Base-by-base conservation (phyloP, 2,888 invertebrate genomes). In the Hipparchia semele region DNA sequence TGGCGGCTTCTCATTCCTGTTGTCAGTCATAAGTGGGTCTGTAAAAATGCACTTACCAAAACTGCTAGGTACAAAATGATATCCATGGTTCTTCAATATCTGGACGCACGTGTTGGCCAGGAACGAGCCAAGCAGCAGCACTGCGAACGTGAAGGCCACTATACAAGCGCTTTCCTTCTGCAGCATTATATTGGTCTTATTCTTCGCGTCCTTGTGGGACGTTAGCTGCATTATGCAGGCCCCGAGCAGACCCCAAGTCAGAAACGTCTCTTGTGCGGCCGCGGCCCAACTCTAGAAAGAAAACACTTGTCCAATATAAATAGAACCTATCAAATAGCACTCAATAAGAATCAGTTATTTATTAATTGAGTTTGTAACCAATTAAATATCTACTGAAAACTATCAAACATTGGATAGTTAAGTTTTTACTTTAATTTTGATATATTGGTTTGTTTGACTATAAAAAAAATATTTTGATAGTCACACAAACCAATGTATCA, bases 171-270 rank as follows among this genome's bases (percentile, higher is more conserved):
- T 92, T 74, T 94, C 94, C 73, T 90, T 91, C 82, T 95, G 95
- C 9, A 95, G 84, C 76, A 87, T 85, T 2, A 76, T 74, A 67
- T 81, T 88, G 0, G 86, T 90, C 70, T 96, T 94, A 85, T 96
- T 96, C 79, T 96, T 96, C 76, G 95, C 94, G 81, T 95, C 95
- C 83, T 96, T 96, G 86, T 97, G 97, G 73, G 97, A 96, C 13
- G 96, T 96, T 74, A 97, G 94, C 87, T 97, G 97, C 96, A 97
- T 97, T 72, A 96, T 94, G 73, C 97, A 96, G 0, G 97, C 96
- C 9, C 97, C 97, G 45, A 98, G 92, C 8, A 98, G 88, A 1
- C 98, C 98, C 98, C 98, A 98, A 0, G 97, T 97, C 69, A 98
- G 94, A 85, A 98, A 98, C 0, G 96, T 96, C 89, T 98, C 98